phyloP scores from a whole-genome alignment of 2,113 vertebrate genomes.

The Nipponia nippon region DNA sequence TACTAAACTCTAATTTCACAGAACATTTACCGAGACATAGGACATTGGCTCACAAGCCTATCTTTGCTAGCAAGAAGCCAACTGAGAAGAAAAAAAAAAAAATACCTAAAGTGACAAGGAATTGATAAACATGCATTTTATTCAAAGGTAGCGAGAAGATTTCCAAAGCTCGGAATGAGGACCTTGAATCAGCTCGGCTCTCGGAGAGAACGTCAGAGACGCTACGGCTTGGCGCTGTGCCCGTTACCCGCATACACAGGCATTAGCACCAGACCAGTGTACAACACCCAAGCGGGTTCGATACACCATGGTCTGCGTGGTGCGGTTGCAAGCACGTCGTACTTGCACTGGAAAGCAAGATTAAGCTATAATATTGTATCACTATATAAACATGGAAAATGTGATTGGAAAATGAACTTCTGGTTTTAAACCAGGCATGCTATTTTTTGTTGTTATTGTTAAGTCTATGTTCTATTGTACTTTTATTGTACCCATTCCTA shows the following conservation, averaged over 20 bases:
- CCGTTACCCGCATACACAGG: too few relatives aligned
- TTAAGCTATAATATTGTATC: neutral
- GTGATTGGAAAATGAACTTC: neutral
- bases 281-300: rapidly evolving
- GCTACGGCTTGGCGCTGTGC: neutral
- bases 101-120: neutral
- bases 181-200: neutral
- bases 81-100: neutral
- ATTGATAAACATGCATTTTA: neutral
- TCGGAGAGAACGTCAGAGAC: neutral
- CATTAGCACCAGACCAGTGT: neutral
- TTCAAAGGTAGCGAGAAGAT: neutral
- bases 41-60: neutral
- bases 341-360: neutral
- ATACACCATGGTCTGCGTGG: rapidly evolving
- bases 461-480: neutral
- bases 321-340: too few relatives aligned
- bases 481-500: neutral
- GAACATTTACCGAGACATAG: neutral
- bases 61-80: neutral
- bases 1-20: slow-evolving; percentile 2
- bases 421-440: neutral
- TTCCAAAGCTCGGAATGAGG: neutral
- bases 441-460: neutral
- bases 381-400: neutral